Base-by-base conservation (phyloP, 2,797 vertebrate genomes). In the Fundulus diaphanus region DNA sequence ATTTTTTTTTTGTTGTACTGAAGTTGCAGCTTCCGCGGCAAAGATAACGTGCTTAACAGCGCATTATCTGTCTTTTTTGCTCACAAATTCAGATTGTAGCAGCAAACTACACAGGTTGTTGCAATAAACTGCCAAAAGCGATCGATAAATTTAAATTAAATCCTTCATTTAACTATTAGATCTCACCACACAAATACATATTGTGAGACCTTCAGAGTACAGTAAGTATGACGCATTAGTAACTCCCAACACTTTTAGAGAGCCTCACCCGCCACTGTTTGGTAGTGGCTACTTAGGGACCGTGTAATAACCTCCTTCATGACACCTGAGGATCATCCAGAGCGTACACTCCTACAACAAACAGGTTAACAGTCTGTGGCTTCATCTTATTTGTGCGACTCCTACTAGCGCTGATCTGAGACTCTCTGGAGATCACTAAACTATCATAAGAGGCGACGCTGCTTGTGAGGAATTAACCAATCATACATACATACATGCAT, bases 401-500 rank as follows among this genome's bases (percentile, higher is more conserved):
- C 16, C 69, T 61, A 70, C 59, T 46, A 12, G 27, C 52, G 65
- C 37, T 69, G 56, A 57, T 49, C 20, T 16, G 35, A 67, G 59
- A 61, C 61, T 75, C 24, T 31, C 37, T 16, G 29, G 73, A 31
- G 54, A 42, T 33, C 54, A 67, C 2, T 37, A n/a, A 59, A 54
- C 44, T 76, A 61, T 49, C 35, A 51, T 42, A 61, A 4, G 52
- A 63, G 12, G 48, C 42, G 15, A 9, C 5, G 37, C 35, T 48
- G 48, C 67, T 51, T 37, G 48, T 37, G 46, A 29, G 29, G 46
- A 40, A 52, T 13, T 20, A 66, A 40, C 15, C 66, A 29, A 54
- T 49, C 61, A 2, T 73, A 51, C 57, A 72, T 59, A 72, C n/a
- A n/a, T 73, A 51, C 57, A 72, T 59, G 68, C n/a, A n/a, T 61